These are phyloP conservation scores for Cyprinodon brontotheroides DNA, from an alignment of 2,113 vertebrate species.

Conservation along the genomic window DNA sequence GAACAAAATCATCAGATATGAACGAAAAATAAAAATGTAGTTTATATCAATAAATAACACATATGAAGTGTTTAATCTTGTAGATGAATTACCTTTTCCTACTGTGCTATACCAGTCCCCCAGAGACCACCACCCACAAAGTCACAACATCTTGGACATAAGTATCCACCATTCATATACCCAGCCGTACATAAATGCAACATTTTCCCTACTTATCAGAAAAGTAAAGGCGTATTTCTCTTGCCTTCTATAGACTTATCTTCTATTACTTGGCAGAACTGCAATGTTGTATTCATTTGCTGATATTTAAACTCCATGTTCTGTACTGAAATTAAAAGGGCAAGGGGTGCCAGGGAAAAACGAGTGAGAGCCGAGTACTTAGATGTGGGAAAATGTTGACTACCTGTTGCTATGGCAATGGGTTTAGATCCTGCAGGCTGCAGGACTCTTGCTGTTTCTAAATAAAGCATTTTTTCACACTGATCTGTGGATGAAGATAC, in stretches of 20 bases:
- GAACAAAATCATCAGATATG: neutral
- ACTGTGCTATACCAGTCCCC: conserved; percentile 46
- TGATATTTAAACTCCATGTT: conserved; percentile 47
- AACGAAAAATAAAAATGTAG: conserved; percentile 5
- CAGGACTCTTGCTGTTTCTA: conserved; percentile 81
- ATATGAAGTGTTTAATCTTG: conserved; percentile 50
- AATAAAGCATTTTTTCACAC: conserved; percentile 81
- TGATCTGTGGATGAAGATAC: conserved; percentile 71
- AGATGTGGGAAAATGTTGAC: conserved; percentile 82
- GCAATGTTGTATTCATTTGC: conserved; percentile 48
- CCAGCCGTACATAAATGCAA: neutral
- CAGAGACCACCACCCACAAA: conserved; percentile 52
- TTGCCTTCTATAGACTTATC: conserved; percentile 19
- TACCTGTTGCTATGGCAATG: conserved; percentile 82
- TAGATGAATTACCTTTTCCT: conserved; percentile 45
- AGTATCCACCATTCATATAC: conserved; percentile 50
- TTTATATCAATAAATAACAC: conserved; percentile 28
- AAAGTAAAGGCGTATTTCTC: conserved; percentile 8
- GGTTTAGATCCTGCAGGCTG: conserved; percentile 75
- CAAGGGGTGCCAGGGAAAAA: conserved; percentile 49
- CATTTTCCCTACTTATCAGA: conserved; percentile 14
- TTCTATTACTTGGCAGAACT: conserved; percentile 50
- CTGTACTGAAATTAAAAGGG: conserved; percentile 71
- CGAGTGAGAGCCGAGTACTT: conserved; percentile 63
- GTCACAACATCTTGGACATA: conserved; percentile 72